Conservation (phyloP, 2,797 vertebrate genomes). For the Pangasius krempfi region DNA sequence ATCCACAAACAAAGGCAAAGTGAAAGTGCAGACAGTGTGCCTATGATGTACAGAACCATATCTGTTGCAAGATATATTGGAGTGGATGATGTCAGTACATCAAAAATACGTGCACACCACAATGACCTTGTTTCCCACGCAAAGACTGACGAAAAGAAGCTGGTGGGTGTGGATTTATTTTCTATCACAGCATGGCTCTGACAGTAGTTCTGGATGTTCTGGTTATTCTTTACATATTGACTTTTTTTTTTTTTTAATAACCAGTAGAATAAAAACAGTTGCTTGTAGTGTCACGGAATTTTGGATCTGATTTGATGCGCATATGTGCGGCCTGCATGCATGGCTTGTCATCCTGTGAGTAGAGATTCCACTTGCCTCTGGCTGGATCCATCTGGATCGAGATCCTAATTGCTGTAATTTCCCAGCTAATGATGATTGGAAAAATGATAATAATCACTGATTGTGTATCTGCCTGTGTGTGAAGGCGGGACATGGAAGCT, state of each 20-base stretch:
- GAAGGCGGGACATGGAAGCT: slow-evolving; percentile 18
- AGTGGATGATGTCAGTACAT: not conserved
- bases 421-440: slow-evolving; percentile 64
- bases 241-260: not conserved
- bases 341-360: slow-evolving; percentile 1
- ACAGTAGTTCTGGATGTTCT: not conserved
- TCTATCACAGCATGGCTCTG: not conserved
- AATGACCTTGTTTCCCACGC: not conserved
- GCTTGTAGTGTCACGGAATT: not conserved
- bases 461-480: slow-evolving; percentile 53
- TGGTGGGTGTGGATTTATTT: not conserved
- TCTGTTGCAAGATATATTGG: not conserved
- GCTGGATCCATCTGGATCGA: slow-evolving; percentile 52
- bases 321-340: not conserved
- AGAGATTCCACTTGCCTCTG: slow-evolving; percentile 53
- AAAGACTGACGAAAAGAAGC: not conserved
- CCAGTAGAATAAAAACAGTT: not conserved
- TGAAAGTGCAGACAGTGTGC: not conserved
- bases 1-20: not conserved
- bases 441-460: slow-evolving; percentile 70
- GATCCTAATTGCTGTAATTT: slow-evolving; percentile 64
- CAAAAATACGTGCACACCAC: not conserved
- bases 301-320: slow-evolving; percentile 12
- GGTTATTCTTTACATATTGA: not conserved
- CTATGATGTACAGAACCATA: not conserved